Evolutionary conservation across 1,140 invertebrate species (phyloP).

Genomic region (Chymomyza costata): DNA sequence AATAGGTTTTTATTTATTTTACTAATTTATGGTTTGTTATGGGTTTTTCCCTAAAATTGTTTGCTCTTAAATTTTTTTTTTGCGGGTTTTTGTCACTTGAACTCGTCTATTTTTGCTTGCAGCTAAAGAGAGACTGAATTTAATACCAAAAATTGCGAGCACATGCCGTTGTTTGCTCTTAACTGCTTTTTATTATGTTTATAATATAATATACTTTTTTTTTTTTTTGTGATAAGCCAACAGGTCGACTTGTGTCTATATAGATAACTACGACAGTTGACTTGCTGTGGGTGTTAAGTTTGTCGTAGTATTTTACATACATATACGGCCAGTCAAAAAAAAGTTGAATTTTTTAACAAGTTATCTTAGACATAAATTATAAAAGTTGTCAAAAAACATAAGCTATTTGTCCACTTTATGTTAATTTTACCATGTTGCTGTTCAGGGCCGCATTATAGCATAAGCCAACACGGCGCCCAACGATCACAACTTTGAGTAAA

Average conservation of each 20-base stretch:
- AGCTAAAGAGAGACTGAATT: constrained; percentile 16
- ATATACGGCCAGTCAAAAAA: no score
- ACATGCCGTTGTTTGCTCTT: constrained; percentile 12
- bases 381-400: no score
- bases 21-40: constrained; percentile 5
- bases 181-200: constrained; percentile 3
- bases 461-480: no score
- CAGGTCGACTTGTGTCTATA: constrained; percentile 6
- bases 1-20: constrained; percentile 4
- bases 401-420: no score
- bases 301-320: background rate
- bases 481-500: no score
- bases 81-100: constrained; percentile 1
- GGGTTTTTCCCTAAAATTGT: constrained; percentile 1
- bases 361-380: no score
- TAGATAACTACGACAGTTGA: constrained; percentile 5
- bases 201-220: constrained; percentile 5
- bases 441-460: no score
- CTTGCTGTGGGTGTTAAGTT: no score
- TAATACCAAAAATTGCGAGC: background rate
- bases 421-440: no score
- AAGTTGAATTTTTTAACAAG: no score
- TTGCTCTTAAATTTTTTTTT: constrained; percentile 2
- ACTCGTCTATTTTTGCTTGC: constrained; percentile 6
- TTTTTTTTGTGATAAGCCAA: constrained; percentile 12